These are phyloP conservation scores for Sminthopsis crassicaudata DNA, from an alignment of 2,113 vertebrate genomes.

Conservation along the genomic window DNA sequence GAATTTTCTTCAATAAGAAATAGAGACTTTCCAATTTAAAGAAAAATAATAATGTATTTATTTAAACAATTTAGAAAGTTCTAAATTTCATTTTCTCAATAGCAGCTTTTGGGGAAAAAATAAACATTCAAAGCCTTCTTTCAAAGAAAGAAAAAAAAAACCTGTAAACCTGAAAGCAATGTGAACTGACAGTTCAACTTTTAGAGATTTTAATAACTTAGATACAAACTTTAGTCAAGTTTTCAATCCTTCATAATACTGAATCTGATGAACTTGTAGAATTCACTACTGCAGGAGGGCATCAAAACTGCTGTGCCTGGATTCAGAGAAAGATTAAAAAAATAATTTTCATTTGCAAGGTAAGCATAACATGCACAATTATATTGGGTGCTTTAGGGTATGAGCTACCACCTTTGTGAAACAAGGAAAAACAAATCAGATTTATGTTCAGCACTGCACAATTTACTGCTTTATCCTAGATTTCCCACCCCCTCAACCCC, in stretches of 20 bases:
- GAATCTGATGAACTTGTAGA: neutral
- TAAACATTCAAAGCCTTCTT: neutral
- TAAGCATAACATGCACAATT: neutral
- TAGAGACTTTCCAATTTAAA: neutral
- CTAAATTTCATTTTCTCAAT: neutral
- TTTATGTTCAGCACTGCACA: neutral
- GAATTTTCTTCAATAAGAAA: neutral
- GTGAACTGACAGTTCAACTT: neutral
- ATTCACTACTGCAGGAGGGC: neutral
- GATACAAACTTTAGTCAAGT: neutral
- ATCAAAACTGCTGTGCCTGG: neutral
- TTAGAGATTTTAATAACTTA: neutral
- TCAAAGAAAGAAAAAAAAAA: too few species aligned
- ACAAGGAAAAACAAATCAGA: neutral
- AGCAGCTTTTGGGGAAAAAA: neutral
- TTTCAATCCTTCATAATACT: neutral
- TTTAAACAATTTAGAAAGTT: neutral
- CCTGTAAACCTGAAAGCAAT: neutral
- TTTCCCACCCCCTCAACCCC: neutral
- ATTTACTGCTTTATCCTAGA: neutral
- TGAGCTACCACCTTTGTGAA: neutral
- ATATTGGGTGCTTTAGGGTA: neutral
- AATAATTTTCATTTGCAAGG: slow-evolving; percentile 1
- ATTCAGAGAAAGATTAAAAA: neutral
- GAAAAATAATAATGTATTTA: neutral